Evolutionary conservation across 2,888 invertebrate genomes (phyloP).

Genomic region (Lysandra bellargus): DNA sequence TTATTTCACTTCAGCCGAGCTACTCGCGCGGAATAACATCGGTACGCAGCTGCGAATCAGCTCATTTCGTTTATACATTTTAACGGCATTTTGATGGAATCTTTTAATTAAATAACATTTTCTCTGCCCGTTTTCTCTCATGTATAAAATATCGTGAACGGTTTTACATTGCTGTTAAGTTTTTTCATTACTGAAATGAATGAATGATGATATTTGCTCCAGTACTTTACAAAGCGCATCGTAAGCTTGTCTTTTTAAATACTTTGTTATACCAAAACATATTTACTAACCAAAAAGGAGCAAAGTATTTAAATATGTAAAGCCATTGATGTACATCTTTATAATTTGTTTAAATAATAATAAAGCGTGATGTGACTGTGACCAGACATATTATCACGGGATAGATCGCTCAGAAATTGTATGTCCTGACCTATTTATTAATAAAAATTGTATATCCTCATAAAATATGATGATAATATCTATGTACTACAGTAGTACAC

Average conservation of each 20-base stretch:
- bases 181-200: background rate
- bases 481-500: too few species aligned
- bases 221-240: background rate
- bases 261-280: too few species aligned
- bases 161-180: background rate
- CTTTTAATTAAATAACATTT: slow-evolving; percentile 9
- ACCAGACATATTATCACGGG: too few species aligned
- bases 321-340: too few species aligned
- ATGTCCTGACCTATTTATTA: too few species aligned
- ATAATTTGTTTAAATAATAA: too few species aligned
- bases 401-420: too few species aligned
- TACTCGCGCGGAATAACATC: slow-evolving; percentile 73
- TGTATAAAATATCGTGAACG: background rate
- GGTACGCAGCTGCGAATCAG: slow-evolving; percentile 64
- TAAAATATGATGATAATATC: too few species aligned
- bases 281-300: background rate
- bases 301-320: background rate
- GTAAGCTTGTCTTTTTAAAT: background rate
- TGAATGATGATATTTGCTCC: background rate
- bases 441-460: too few species aligned
- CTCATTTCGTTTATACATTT: slow-evolving; percentile 38
- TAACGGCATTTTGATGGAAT: slow-evolving; percentile 20
- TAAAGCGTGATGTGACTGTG: too few species aligned
- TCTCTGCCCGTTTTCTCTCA: background rate
- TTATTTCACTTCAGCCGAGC: slow-evolving; percentile 75